Evolutionary conservation across 2,888 invertebrate genomes (phyloP).

Genomic region (Thysanoteuthis rhombus): DNA sequence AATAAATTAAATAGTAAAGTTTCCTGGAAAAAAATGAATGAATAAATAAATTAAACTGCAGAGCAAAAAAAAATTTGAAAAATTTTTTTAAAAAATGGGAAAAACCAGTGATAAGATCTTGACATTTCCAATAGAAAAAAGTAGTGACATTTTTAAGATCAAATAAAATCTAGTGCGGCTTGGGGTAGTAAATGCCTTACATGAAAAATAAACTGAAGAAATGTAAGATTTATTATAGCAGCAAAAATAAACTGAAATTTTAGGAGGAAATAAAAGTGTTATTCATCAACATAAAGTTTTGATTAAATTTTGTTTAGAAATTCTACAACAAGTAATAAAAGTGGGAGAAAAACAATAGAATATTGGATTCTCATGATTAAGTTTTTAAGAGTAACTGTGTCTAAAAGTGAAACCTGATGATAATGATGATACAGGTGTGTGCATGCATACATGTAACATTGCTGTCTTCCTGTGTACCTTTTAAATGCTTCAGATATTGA

Average conservation of each 20-base stretch:
- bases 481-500: not conserved
- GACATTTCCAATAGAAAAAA: not conserved
- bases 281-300: conserved; percentile 12
- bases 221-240: conserved; percentile 12
- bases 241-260: not conserved
- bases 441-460: not conserved
- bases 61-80: not conserved
- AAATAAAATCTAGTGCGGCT: not conserved
- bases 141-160: not conserved
- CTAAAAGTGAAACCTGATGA: not conserved
- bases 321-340: conserved; percentile 12
- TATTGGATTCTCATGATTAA: not conserved
- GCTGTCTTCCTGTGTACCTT: not conserved
- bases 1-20: not conserved
- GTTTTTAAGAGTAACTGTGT: not conserved
- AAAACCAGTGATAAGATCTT: not conserved
- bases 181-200: not conserved
- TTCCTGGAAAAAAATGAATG: not conserved
- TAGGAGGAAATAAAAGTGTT: not conserved
- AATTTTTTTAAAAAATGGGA: no score
- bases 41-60: not conserved
- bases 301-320: not conserved
- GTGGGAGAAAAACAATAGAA: not conserved
- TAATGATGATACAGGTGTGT: not conserved
- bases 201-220: not conserved